phyloP scores from a whole-genome alignment of 2,888 invertebrate species.

The Hirtodrosophila cameraria region DNA sequence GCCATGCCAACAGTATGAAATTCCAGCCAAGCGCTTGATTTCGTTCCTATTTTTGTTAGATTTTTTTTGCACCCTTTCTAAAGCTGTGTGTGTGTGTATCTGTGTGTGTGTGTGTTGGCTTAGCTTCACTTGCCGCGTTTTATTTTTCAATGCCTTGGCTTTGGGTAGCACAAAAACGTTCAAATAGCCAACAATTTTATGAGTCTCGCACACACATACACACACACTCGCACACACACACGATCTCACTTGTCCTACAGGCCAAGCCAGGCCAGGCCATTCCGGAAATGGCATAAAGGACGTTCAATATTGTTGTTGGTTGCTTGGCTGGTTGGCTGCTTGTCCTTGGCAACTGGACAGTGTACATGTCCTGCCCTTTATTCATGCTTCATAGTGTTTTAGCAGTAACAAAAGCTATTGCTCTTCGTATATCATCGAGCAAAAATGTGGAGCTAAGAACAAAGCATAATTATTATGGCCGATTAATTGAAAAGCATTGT shows the following conservation, averaged over 20 bases:
- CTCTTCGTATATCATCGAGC: neutral
- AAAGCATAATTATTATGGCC: conserved; percentile 31
- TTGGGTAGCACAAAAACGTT: conserved; percentile 73
- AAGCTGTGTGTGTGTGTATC: conserved; percentile 11
- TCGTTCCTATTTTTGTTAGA: conserved; percentile 60
- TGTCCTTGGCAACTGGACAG: conserved; percentile 5
- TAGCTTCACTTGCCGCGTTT: conserved; percentile 64
- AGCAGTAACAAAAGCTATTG: neutral
- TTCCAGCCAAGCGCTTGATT: conserved; percentile 76
- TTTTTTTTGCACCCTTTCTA: conserved; percentile 49
- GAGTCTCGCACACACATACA: conserved; percentile 55
- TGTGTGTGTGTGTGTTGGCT: conserved; percentile 47
- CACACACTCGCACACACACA: conserved; percentile 13
- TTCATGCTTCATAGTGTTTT: neutral
- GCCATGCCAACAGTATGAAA: conserved; percentile 73
- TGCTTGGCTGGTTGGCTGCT: no score
- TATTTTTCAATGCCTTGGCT: conserved; percentile 72
- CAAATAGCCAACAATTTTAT: conserved; percentile 79
- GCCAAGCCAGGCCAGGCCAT: conserved; percentile 38
- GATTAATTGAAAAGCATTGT: conserved; percentile 24
- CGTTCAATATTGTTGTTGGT: conserved; percentile 9
- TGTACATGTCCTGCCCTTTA: conserved; percentile 9
- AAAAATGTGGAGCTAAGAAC: conserved; percentile 10
- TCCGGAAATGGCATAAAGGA: conserved; percentile 57
- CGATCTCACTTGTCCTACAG: conserved; percentile 39